A percentile compares a stretch with the other conserved stretches of the same genome.
Conservation (phyloP, 2,888 invertebrate genomes). For the Monochamus alternatus region DNA sequence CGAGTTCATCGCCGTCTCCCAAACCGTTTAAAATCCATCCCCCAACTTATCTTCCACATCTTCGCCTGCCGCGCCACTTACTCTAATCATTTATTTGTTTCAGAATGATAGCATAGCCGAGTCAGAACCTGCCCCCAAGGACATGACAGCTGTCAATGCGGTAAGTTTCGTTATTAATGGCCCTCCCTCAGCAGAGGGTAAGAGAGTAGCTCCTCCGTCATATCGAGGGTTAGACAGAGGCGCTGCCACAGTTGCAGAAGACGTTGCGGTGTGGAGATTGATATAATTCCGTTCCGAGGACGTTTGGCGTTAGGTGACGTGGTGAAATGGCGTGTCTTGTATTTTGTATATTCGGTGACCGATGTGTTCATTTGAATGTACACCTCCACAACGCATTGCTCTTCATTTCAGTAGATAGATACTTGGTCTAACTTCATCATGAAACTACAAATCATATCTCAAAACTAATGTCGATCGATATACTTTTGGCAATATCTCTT, state of each 20-base stretch:
- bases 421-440: too few species aligned
- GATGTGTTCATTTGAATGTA: too few species aligned
- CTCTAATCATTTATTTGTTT: conserved; percentile 54
- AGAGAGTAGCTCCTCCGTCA: conserved; percentile 15
- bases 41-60: background rate
- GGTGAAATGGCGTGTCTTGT: too few species aligned
- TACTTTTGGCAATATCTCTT: too few species aligned
- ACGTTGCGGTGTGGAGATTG: conserved; percentile 26
- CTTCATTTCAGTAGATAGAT: too few species aligned
- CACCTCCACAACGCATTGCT: too few species aligned
- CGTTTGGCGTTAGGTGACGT: background rate
- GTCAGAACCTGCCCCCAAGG: conserved; percentile 70
- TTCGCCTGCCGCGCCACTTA: background rate
- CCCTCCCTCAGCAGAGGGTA: conserved; percentile 16
- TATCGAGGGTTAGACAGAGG: conserved; percentile 21
- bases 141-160: conserved; percentile 80
- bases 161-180: conserved; percentile 70
- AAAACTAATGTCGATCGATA: too few species aligned
- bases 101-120: conserved; percentile 71
- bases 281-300: background rate
- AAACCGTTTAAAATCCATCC: too few species aligned
- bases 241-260: conserved; percentile 25
- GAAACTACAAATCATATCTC: too few species aligned
- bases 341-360: too few species aligned
- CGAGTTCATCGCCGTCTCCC: too few species aligned